Conservation (phyloP, 1,140 invertebrate genomes). For the Pollicipes pollicipes region DNA sequence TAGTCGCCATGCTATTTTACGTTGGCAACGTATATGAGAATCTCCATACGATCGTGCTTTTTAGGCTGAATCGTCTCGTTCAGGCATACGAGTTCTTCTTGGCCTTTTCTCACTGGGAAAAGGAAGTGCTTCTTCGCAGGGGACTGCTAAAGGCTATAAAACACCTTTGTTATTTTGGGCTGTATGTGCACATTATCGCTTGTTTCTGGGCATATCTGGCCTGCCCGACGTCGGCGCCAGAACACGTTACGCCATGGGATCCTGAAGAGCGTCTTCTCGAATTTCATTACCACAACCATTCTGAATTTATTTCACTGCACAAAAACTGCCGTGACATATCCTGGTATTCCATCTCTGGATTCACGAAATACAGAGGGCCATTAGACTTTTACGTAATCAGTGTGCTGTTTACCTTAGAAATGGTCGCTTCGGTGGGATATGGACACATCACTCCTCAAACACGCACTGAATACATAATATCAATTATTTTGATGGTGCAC, state of each 20-base stretch:
- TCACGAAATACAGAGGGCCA: not conserved
- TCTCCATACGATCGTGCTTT: not conserved
- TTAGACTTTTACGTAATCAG: not conserved
- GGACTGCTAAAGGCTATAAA: not conserved
- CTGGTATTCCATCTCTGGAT: not conserved
- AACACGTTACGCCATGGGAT: too few relatives aligned
- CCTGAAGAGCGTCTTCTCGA: too few relatives aligned
- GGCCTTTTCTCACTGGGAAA: not conserved
- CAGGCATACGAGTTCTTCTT: not conserved
- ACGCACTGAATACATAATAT: not conserved
- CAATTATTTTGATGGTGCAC: not conserved
- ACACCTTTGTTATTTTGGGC: not conserved
- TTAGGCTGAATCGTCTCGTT: not conserved
- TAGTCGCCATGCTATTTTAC: not conserved
- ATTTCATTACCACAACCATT: too few relatives aligned
- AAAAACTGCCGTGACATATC: not conserved
- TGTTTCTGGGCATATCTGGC: not conserved
- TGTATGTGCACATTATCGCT: not conserved
- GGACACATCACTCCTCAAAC: not conserved
- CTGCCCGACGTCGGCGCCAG: not conserved
- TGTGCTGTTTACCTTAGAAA: not conserved
- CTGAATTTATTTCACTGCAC: not conserved
- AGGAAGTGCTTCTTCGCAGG: not conserved
- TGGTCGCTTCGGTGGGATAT: not conserved
- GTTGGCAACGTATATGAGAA: not conserved